Evolutionary conservation across 2,113 vertebrate species (phyloP), one percentile per base, ranked within the genome.

Genomic region (Crocuta crocuta): DNA sequence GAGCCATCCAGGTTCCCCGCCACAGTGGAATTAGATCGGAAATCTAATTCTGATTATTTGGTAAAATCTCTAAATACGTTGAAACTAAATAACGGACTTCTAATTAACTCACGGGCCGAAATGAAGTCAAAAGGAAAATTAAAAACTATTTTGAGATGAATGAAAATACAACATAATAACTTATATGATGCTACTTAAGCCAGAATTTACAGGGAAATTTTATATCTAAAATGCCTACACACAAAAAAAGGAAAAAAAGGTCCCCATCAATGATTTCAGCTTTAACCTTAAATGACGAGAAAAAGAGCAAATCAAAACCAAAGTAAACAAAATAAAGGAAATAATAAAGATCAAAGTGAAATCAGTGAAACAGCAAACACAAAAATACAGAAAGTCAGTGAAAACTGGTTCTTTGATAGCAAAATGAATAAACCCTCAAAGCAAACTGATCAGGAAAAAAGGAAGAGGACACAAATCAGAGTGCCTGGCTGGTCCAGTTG

Each of bases 281-380:
- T 92, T 84, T 45, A 85, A 74, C 33, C 35, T 43, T 58, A 85
- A 91, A 4, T 73, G 88, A 80, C 11, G 28, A 89, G 89, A 50
- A 63, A 89, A 89, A 79, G 16, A 70, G 39, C 39, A 84, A 71
- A 87, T 86, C 17, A 78, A 95, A 76, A 10, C 35, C 23, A 78
- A 90, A 74, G n/a, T 65, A 82, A 93, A 86, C 26, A 65, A 50
- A 93, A 87, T 10, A 86, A 93, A 90, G 11, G 31, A 84, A 95
- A 61, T 71, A 78, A 91, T 87, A 93, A 86, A 92, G 73, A 68
- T 45, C 5, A 85, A 71, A 93, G 39, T 21, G 39, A 92, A 95
- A 90, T 95, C 43, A 93, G 39, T 39, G 13, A 81, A 90, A 63
- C 0, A 39, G 39, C 68, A 93, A 96, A 81, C 31, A 88, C 39